Percentiles rank a stretch among this genome's conserved stretches.
phyloP scores from a whole-genome alignment of 1,140 invertebrate genomes.

The Archivesica marissinica region DNA sequence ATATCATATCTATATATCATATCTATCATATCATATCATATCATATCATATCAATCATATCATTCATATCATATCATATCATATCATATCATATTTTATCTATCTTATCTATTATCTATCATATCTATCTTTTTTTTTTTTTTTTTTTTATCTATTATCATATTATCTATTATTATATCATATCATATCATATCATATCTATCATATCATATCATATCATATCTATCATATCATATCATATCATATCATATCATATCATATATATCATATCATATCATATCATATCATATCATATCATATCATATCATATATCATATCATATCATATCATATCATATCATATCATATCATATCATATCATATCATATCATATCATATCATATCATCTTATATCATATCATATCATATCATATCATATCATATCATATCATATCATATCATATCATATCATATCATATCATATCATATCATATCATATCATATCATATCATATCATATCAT shows the following conservation, averaged over 20 bases:
- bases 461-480: conserved; percentile 22
- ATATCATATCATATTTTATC: too few species aligned
- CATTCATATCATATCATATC: too few species aligned
- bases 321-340: conserved; percentile 2
- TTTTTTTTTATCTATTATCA: too few species aligned
- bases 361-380: conserved; percentile 25
- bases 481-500: conserved; percentile 35
- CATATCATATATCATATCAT: conserved; percentile 1
- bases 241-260: conserved; percentile 14
- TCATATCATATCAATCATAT: too few species aligned
- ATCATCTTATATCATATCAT: conserved; percentile 17
- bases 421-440: conserved; percentile 25
- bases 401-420: conserved; percentile 17
- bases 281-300: conserved; percentile 13
- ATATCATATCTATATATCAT: too few species aligned
- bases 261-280: conserved; percentile 7
- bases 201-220: conserved; percentile 7
- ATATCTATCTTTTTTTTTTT: too few species aligned
- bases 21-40: too few species aligned
- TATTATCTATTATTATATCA: background rate
- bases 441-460: background rate
- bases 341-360: background rate
- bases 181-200: conserved; percentile 1
- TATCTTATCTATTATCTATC: too few species aligned
- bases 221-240: background rate